Evolutionary conservation across 2,113 vertebrate species (phyloP).

Genomic region (Charadrius vociferus): DNA sequence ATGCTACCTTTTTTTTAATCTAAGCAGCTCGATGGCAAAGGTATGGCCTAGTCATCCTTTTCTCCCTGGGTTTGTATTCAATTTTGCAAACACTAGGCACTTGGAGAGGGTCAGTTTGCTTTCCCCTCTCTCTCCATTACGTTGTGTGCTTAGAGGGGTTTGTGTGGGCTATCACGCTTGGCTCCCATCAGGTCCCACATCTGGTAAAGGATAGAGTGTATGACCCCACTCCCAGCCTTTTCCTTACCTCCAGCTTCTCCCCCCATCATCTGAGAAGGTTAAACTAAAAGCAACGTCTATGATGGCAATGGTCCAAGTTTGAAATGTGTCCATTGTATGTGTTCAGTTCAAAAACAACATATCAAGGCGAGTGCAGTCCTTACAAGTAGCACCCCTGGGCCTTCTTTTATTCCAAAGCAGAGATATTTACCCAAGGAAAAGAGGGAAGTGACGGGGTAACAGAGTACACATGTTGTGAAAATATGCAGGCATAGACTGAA

Average conservation of each 20-base stretch:
- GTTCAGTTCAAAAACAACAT: constrained; percentile 65
- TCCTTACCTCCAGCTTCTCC: constrained; percentile 20
- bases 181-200: not conserved
- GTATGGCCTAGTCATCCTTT: not conserved
- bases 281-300: constrained; percentile 61
- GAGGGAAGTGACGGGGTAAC: constrained; percentile 79
- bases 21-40: not conserved
- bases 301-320: constrained; percentile 36
- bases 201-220: constrained; percentile 24
- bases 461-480: constrained; percentile 80
- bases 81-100: constrained; percentile 13
- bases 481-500: constrained; percentile 75
- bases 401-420: constrained; percentile 71
- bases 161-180: not conserved
- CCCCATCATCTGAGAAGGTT: constrained; percentile 50
- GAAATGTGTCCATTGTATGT: constrained; percentile 28
- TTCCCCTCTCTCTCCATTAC: not conserved
- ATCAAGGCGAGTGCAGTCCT: constrained; percentile 51
- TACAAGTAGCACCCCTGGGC: constrained; percentile 61
- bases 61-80: constrained; percentile 8
- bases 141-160: not conserved
- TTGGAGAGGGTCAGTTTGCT: not conserved
- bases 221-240: constrained; percentile 34
- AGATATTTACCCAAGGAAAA: constrained; percentile 81
- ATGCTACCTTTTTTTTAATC: not conserved